These are phyloP conservation scores for Delichon dasypus DNA, from an alignment of 2,797 vertebrate species.

Conservation along the genomic window DNA sequence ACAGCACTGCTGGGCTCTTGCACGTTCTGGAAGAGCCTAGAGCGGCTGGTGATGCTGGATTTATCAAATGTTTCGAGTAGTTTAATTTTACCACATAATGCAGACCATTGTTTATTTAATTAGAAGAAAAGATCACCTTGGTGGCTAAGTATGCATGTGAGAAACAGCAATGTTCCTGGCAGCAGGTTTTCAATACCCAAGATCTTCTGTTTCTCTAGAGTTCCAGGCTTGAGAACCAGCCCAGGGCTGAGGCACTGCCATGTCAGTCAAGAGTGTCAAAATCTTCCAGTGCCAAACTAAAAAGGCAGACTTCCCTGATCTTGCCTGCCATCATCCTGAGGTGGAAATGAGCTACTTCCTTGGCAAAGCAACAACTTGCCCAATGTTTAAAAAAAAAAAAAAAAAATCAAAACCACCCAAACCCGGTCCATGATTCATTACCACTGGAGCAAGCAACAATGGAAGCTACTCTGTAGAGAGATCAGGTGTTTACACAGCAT, in stretches of 20 bases:
- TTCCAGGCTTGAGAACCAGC: not conserved
- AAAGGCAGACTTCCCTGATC: not conserved
- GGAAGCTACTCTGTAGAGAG: not conserved
- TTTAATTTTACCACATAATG: not conserved
- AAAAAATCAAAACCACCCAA: not conserved
- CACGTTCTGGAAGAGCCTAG: not conserved
- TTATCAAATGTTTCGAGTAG: not conserved
- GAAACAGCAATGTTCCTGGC: not conserved
- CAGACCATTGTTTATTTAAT: not conserved
- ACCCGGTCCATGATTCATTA: not conserved
- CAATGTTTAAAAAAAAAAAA: not conserved
- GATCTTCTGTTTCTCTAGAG: not conserved
- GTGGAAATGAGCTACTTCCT: conserved; percentile 9
- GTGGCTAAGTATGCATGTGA: not conserved
- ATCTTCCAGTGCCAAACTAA: not conserved
- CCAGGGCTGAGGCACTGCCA: not conserved
- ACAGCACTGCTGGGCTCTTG: not conserved
- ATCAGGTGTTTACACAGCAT: not conserved
- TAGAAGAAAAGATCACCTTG: conserved; percentile 15
- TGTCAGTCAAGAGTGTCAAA: not conserved
- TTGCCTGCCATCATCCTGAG: not conserved
- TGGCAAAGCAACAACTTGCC: not conserved
- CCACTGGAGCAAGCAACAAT: not conserved
- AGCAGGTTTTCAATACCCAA: not conserved
- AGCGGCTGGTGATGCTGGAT: not conserved